Conservation (phyloP, 2,113 vertebrate species). For the Thunnus maccoyii region DNA sequence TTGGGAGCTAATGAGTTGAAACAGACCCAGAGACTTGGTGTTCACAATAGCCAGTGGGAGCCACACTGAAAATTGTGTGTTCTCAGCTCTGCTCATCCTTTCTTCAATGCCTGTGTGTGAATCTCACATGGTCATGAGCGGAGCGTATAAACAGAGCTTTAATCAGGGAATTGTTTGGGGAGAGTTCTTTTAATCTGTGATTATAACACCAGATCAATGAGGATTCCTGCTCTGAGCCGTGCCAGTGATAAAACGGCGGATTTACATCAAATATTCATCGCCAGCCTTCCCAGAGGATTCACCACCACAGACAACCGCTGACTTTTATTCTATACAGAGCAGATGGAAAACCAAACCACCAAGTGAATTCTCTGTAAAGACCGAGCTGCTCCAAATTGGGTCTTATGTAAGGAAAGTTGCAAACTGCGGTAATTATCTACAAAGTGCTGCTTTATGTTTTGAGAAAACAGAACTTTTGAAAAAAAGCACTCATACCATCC, state of each 20-base stretch:
- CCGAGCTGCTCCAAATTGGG: conserved; percentile 44
- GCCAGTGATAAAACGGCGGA: conserved; percentile 80
- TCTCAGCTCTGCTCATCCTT: conserved; percentile 54
- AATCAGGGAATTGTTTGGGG: conserved; percentile 83
- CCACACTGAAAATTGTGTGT: conserved; percentile 70
- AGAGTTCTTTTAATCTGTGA: conserved; percentile 83
- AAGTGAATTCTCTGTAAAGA: conserved; percentile 46
- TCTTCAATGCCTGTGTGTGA: conserved; percentile 52
- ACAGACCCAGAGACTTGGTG: conserved; percentile 77
- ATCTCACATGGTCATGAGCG: conserved; percentile 60
- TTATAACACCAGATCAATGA: conserved; percentile 85
- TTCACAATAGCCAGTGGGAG: conserved; percentile 68
- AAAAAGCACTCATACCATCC: conserved; percentile 22
- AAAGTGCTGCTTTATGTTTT: conserved; percentile 60
- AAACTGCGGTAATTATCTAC: conserved; percentile 64
- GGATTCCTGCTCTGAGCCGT: conserved; percentile 75
- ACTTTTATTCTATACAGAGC: conserved; percentile 63
- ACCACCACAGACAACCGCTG: conserved; percentile 66
- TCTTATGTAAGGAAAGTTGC: conserved; percentile 49
- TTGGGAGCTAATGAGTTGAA: conserved; percentile 86
- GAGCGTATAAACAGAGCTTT: conserved; percentile 76
- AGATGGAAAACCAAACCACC: conserved; percentile 69
- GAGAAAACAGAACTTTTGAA: conserved; percentile 40
- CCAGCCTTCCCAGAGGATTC: conserved; percentile 74
- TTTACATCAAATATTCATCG: conserved; percentile 87